Evolutionary conservation across 2,113 vertebrate species (phyloP).

Genomic region (Euleptes europaea): DNA sequence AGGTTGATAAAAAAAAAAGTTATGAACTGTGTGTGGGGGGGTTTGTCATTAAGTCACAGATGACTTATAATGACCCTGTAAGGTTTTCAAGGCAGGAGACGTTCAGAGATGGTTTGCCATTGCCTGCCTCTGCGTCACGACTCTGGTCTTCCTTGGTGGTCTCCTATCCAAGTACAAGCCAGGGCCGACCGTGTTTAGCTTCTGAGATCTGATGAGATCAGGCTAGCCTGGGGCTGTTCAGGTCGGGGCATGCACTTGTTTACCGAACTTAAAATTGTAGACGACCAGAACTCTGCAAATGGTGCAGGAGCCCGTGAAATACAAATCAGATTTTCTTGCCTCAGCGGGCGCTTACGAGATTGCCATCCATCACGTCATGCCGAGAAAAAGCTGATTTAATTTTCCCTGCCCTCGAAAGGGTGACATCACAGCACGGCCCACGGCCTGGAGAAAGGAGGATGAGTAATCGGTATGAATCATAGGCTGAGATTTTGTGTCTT

Average conservation of each 20-base stretch:
- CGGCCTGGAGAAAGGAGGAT: conserved; percentile 37
- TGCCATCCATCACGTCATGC: conserved; percentile 45
- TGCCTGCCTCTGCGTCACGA: too few relatives aligned
- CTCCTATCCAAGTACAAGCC: too few relatives aligned
- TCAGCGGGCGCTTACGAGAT: conserved; percentile 47
- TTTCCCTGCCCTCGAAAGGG: conserved; percentile 48
- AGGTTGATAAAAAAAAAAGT: conserved; percentile 25
- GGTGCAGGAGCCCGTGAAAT: conserved; percentile 37
- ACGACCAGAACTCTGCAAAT: conserved; percentile 53
- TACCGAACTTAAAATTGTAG: conserved; percentile 55
- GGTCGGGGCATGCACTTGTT: conserved; percentile 24
- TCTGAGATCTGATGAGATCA: too few relatives aligned
- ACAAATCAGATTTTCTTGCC: conserved; percentile 30
- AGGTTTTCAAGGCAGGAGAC: too few relatives aligned
- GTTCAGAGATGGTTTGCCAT: too few relatives aligned
- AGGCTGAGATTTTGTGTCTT: conserved; percentile 7
- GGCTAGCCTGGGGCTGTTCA: too few relatives aligned
- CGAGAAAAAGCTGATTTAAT: conserved; percentile 57
- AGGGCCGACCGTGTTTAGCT: too few relatives aligned
- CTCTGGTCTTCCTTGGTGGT: too few relatives aligned
- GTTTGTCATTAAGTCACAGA: too few relatives aligned
- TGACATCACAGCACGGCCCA: conserved; percentile 42
- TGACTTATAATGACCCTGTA: too few relatives aligned
- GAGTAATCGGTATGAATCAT: conserved; percentile 65
- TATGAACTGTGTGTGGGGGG: too few relatives aligned